Percentiles rank a stretch among this genome's conserved stretches.
Conservation (phyloP, 2,888 invertebrate species). For the Patella ulyssiponensis region DNA sequence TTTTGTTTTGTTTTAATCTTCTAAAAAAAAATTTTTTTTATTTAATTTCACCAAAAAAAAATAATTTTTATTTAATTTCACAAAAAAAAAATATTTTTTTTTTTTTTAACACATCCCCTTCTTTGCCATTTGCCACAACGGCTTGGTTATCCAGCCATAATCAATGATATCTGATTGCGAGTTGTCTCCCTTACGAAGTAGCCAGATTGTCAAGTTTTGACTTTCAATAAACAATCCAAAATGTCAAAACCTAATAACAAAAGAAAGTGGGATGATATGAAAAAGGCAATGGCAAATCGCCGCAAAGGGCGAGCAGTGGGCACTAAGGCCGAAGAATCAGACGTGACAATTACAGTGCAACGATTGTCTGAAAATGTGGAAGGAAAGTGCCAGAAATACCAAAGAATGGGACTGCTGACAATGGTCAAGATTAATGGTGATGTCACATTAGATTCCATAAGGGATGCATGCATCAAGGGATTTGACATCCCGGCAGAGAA, state of each 20-base stretch:
- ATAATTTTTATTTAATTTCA: too few species aligned
- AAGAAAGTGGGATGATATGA: neutral
- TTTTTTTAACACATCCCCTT: too few species aligned
- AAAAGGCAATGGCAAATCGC: neutral
- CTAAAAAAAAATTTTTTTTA: too few species aligned
- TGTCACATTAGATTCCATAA: neutral
- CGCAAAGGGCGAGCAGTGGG: neutral
- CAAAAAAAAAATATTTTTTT: too few species aligned
- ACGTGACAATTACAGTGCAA: neutral
- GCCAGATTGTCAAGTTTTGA: too few species aligned
- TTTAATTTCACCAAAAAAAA: too few species aligned
- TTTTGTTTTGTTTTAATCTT: too few species aligned
- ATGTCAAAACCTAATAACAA: neutral
- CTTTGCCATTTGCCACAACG: too few species aligned
- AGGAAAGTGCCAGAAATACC: constrained; percentile 3
- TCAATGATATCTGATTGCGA: too few species aligned
- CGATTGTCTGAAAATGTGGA: neutral
- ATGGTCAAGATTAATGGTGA: neutral
- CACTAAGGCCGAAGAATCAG: neutral
- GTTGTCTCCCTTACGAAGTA: too few species aligned
- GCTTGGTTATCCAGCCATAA: too few species aligned
- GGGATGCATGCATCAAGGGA: neutral
- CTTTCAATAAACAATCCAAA: neutral
- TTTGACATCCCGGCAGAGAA: neutral
- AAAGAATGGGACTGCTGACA: neutral